Conservation (phyloP, 2,797 vertebrate species). For the Dipus sagitta region DNA sequence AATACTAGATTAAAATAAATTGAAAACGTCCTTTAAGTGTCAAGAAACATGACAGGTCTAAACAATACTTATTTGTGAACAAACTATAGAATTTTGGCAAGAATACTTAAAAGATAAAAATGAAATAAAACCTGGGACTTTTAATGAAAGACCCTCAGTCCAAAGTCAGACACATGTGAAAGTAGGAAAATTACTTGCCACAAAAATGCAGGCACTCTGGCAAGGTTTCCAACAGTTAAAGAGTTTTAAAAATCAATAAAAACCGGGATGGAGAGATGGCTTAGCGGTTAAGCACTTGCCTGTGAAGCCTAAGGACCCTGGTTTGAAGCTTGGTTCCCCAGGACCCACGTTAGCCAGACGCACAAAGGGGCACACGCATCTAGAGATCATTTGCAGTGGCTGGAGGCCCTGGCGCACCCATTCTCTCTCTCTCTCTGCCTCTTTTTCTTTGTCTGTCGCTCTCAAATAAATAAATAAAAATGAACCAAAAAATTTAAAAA, state of each 20-base stretch:
- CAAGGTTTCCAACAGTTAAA: background rate
- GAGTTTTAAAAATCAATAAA: constrained; percentile 12
- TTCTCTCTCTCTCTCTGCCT: no score
- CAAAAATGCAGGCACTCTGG: background rate
- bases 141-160: background rate
- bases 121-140: background rate
- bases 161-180: background rate
- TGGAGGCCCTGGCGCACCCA: no score
- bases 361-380: no score
- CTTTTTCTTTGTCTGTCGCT: no score
- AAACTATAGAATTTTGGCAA: background rate
- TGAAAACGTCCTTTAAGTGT: background rate
- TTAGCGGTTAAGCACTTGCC: no score
- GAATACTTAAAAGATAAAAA: background rate
- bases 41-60: background rate
- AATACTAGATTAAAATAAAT: background rate
- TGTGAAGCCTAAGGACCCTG: no score
- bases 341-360: no score
- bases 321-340: no score
- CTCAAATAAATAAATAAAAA: no score
- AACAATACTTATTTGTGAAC: background rate
- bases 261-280: no score
- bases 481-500: no score
- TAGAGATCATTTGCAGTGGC: no score
- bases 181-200: background rate